A percentile compares a stretch with the other conserved stretches of the same genome.
Conservation (phyloP, 92 coral and sea anemone species). For the Porites cylindrica region DNA sequence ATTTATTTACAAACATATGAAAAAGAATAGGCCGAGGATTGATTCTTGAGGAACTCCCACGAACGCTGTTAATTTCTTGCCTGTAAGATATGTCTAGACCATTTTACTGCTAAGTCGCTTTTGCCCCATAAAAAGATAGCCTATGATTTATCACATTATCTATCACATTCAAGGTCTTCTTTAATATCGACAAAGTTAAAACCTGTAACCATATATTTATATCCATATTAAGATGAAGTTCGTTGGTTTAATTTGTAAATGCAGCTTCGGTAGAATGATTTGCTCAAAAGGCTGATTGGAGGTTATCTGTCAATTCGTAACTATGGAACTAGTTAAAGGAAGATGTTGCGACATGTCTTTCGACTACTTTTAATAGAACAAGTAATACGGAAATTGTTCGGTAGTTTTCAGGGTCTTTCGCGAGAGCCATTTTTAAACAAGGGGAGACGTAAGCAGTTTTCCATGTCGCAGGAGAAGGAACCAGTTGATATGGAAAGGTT, state of each 20-base stretch:
- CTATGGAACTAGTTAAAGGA: conserved; percentile 4
- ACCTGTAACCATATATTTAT: conserved; percentile 26
- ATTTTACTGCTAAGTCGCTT: background rate
- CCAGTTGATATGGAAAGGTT: too few relatives aligned
- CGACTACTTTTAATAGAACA: conserved; percentile 38
- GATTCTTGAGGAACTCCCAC: conserved; percentile 35
- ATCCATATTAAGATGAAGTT: conserved; percentile 24
- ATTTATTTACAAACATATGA: background rate
- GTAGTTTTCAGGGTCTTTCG: conserved; percentile 29
- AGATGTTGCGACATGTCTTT: background rate
- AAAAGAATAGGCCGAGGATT: conserved; percentile 1
- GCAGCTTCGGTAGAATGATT: conserved; percentile 51
- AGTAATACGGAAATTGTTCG: conserved; percentile 37
- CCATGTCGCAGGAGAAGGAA: background rate
- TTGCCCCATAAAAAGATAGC: background rate
- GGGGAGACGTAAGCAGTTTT: conserved; percentile 50
- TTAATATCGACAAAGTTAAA: conserved; percentile 42
- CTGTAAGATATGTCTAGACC: background rate
- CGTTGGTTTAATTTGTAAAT: conserved; percentile 12
- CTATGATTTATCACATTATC: background rate
- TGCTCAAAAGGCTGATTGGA: background rate
- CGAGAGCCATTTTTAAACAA: conserved; percentile 8
- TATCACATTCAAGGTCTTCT: conserved; percentile 38
- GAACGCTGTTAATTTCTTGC: background rate
- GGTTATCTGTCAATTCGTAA: too few relatives aligned